Percentiles rank a stretch among this genome's conserved stretches.
These are phyloP conservation scores for Spinus pinus DNA, from an alignment of 2,797 vertebrate genomes.

Conservation along the genomic window DNA sequence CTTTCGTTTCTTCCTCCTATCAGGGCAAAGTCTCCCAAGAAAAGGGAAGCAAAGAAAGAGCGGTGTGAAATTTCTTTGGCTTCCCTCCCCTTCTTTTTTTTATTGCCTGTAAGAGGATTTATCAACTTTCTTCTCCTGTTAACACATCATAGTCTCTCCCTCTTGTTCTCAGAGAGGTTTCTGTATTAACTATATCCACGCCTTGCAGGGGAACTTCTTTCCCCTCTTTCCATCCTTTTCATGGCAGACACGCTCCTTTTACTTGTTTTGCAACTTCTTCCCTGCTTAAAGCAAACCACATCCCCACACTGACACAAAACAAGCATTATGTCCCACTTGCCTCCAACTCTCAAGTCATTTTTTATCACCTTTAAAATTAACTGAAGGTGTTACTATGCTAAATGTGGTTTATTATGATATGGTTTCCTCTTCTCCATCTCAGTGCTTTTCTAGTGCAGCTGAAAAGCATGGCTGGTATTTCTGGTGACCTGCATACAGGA, in stretches of 20 bases:
- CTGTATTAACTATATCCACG: background rate
- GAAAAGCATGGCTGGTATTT: background rate
- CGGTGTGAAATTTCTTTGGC: background rate
- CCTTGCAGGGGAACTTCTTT: background rate
- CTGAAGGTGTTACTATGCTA: background rate
- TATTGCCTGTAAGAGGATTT: background rate
- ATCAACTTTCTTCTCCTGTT: background rate
- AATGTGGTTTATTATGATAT: background rate
- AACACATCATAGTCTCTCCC: background rate
- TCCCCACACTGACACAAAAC: background rate
- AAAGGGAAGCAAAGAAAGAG: background rate
- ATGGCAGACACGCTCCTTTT: background rate
- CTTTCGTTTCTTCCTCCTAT: background rate
- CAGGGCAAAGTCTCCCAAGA: background rate
- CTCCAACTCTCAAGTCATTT: background rate
- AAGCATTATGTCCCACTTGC: background rate
- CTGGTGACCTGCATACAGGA: background rate
- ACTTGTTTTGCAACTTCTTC: background rate
- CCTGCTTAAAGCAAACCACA: background rate
- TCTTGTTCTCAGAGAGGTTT: background rate
- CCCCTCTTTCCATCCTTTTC: background rate
- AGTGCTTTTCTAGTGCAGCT: background rate
- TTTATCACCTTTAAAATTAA: slow-evolving; percentile 4
- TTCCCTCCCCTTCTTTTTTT: background rate
- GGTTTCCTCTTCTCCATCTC: background rate